phyloP scores from a whole-genome alignment of 2,888 invertebrate species.

The Druceiella hillmani region DNA sequence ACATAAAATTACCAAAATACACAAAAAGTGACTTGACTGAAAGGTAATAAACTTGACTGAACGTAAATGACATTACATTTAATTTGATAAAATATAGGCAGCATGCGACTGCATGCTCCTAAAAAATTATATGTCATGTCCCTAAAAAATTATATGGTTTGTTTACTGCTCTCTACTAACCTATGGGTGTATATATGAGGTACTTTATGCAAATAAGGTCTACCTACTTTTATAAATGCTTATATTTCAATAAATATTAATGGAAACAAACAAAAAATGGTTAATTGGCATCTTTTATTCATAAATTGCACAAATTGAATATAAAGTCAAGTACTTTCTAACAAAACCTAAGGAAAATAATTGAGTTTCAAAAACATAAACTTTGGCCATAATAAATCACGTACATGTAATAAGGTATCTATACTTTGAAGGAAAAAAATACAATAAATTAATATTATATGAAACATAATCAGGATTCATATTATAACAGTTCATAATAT shows the following conservation, averaged over 20 bases:
- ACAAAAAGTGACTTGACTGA: too few relatives aligned
- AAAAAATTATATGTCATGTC: too few relatives aligned
- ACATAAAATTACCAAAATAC: too few relatives aligned
- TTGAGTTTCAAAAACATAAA: neutral
- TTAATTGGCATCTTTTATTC: constrained; percentile 2
- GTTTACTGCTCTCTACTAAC: too few relatives aligned
- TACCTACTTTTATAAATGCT: neutral
- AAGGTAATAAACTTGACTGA: too few relatives aligned
- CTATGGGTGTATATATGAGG: too few relatives aligned
- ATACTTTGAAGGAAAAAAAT: neutral
- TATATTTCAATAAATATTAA: constrained; percentile 3
- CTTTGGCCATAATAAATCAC: constrained; percentile 5
- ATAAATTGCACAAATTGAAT: neutral
- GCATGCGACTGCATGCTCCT: too few relatives aligned
- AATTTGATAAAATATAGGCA: too few relatives aligned
- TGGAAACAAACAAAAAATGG: neutral
- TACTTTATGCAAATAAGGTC: too few relatives aligned
- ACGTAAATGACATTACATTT: too few relatives aligned
- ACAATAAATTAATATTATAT: neutral
- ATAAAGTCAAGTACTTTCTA: neutral
- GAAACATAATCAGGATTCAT: neutral
- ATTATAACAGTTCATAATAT: too few relatives aligned
- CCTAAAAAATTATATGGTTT: too few relatives aligned
- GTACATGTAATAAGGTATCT: constrained; percentile 3
- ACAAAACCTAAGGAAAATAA: constrained; percentile 1